These are phyloP conservation scores for Chaitophorus viminalis DNA, from an alignment of 2,888 invertebrate genomes.

Conservation along the genomic window DNA sequence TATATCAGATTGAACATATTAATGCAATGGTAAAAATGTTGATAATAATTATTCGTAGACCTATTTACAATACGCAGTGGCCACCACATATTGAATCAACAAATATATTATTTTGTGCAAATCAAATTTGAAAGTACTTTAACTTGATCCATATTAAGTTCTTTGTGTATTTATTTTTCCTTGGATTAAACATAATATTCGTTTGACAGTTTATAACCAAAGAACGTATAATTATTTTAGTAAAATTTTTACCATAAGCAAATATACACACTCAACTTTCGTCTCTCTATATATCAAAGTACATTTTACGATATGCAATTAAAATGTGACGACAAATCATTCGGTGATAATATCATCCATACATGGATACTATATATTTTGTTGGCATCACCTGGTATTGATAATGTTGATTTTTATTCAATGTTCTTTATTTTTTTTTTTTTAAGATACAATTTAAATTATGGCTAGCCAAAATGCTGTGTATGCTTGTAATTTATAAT, in stretches of 20 bases:
- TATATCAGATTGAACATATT: too few relatives aligned
- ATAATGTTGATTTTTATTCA: background rate
- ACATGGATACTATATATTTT: conserved; percentile 2
- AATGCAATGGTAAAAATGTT: too few relatives aligned
- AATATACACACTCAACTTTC: conserved; percentile 36
- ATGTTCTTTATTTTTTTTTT: background rate
- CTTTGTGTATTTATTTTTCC: too few relatives aligned
- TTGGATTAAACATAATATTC: too few relatives aligned
- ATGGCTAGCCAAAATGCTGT: background rate
- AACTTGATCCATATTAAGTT: too few relatives aligned
- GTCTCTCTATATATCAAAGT: conserved; percentile 27
- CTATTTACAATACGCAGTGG: too few relatives aligned
- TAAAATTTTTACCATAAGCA: background rate
- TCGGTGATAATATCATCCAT: conserved; percentile 51
- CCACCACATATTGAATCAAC: too few relatives aligned
- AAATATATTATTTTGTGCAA: too few relatives aligned
- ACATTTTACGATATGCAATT: conserved; percentile 48
- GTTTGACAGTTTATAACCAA: too few relatives aligned
- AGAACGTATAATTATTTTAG: background rate
- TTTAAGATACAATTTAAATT: background rate
- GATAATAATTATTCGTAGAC: too few relatives aligned
- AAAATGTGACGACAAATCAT: conserved; percentile 57
- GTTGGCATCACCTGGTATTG: background rate
- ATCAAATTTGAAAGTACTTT: too few relatives aligned
- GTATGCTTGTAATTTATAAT: background rate